Percentiles rank a stretch among this genome's conserved stretches.
Conservation (phyloP, 1,140 invertebrate species). For the Halictus rubicundus region DNA sequence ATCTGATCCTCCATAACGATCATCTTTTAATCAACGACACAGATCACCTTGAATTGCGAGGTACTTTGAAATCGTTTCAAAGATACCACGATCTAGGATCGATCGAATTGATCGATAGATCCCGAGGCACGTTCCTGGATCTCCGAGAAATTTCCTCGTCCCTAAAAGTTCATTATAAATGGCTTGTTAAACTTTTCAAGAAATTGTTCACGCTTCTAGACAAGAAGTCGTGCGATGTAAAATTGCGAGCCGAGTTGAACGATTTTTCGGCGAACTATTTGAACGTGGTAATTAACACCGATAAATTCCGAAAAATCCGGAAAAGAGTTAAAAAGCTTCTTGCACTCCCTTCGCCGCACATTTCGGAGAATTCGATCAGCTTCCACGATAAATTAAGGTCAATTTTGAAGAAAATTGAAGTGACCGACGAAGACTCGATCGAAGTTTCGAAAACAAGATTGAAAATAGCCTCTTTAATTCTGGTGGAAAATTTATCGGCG, state of each 20-base stretch:
- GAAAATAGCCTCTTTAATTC: conserved; percentile 60
- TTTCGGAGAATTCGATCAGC: conserved; percentile 59
- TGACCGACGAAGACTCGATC: conserved; percentile 32
- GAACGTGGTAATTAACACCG: conserved; percentile 46
- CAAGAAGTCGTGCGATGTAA: not conserved
- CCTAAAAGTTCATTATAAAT: conserved; percentile 74
- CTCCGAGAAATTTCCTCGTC: conserved; percentile 65
- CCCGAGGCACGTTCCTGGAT: conserved; percentile 58
- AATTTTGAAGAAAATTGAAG: conserved; percentile 48
- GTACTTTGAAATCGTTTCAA: conserved; percentile 77
- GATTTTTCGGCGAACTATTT: conserved; percentile 44
- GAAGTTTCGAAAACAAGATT: conserved; percentile 33
- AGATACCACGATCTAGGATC: conserved; percentile 76
- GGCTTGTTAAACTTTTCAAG: conserved; percentile 72
- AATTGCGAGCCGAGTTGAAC: conserved; percentile 18
- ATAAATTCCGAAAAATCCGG: conserved; percentile 71
- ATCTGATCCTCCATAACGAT: conserved; percentile 64
- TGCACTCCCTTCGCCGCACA: conserved; percentile 66
- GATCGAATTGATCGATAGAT: conserved; percentile 54
- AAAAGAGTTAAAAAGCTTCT: conserved; percentile 68
- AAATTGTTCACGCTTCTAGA: conserved; percentile 42
- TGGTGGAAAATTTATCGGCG: conserved; percentile 30
- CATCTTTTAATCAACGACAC: conserved; percentile 44
- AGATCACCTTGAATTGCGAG: conserved; percentile 58
- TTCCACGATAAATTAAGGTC: conserved; percentile 46